A percentile compares a stretch with the other conserved stretches of the same genome.
Evolutionary conservation across 2,888 invertebrate genomes (phyloP).

Genomic region (Fragum sueziense): DNA sequence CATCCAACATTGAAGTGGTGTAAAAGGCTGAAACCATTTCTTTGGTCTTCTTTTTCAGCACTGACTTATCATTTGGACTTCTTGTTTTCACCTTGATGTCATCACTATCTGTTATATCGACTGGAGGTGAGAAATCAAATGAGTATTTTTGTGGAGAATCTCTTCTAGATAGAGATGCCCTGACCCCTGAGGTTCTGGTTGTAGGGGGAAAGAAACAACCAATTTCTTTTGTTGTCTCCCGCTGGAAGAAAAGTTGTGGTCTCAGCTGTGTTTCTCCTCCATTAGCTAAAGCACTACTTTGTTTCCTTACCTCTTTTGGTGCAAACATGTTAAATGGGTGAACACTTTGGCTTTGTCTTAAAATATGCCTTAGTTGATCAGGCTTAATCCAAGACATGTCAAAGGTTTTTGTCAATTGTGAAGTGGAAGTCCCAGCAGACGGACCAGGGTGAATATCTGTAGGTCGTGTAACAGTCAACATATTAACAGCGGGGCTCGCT

Average conservation of each 20-base stretch:
- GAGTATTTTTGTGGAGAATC: neutral
- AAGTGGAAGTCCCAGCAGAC: neutral
- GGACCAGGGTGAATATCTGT: neutral
- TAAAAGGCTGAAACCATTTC: constrained; percentile 44
- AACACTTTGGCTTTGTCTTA: too few species aligned
- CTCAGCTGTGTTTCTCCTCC: neutral
- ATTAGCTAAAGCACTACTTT: neutral
- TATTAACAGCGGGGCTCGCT: neutral
- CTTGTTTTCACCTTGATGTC: neutral
- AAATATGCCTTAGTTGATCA: too few species aligned
- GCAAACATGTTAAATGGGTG: too few species aligned
- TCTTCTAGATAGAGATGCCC: neutral
- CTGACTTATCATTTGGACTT: constrained; percentile 13
- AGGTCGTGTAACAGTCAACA: neutral
- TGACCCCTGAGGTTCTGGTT: too few species aligned
- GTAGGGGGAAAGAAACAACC: neutral
- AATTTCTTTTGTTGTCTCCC: neutral
- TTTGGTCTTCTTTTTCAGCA: constrained; percentile 41
- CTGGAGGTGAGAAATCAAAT: constrained; percentile 5
- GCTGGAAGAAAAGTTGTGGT: neutral
- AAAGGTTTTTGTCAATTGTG: neutral
- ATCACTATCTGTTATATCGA: constrained; percentile 2
- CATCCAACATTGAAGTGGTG: constrained; percentile 25
- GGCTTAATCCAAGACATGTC: neutral
- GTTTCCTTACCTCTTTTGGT: neutral